A percentile compares a stretch with the other conserved stretches of the same genome.
Evolutionary conservation across 2,113 vertebrate species (phyloP).

Genomic region (Chelonoidis abingdonii): DNA sequence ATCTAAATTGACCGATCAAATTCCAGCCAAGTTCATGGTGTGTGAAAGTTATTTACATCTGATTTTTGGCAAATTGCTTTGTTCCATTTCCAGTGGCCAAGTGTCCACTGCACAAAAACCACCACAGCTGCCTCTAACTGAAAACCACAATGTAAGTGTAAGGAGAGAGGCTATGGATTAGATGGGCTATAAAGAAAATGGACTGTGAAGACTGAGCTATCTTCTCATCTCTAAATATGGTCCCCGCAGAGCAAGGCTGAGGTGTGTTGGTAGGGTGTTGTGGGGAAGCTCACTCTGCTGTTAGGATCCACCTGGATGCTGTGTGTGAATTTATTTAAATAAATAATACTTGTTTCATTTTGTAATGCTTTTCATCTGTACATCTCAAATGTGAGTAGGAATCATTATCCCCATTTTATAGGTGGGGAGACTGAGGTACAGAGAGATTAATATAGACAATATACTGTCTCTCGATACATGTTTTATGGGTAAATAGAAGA

Average conservation of each 20-base stretch:
- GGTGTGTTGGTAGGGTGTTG: not conserved
- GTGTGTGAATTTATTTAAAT: not conserved
- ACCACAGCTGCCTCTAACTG: not conserved
- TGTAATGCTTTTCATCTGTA: not conserved
- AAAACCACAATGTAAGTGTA: not conserved
- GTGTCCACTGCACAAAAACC: not conserved
- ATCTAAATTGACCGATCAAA: conserved; percentile 23
- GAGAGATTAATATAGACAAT: not conserved
- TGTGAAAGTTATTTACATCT: not conserved
- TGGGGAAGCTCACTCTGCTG: not conserved
- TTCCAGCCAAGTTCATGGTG: conserved; percentile 7
- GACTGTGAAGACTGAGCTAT: not conserved
- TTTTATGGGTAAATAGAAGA: not conserved
- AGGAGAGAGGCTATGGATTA: not conserved
- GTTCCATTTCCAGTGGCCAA: not conserved
- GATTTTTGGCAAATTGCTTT: not conserved
- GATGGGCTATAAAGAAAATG: not conserved
- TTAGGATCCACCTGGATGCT: not conserved
- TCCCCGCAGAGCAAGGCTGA: not conserved
- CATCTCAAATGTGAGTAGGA: not conserved
- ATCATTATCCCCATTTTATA: not conserved
- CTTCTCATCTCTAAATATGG: not conserved
- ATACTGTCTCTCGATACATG: not conserved
- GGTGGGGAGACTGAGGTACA: not conserved
- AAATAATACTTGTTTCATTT: not conserved